Evolutionary conservation across 2,113 vertebrate genomes (phyloP).

Genomic region (Thamnaconus septentrionalis): DNA sequence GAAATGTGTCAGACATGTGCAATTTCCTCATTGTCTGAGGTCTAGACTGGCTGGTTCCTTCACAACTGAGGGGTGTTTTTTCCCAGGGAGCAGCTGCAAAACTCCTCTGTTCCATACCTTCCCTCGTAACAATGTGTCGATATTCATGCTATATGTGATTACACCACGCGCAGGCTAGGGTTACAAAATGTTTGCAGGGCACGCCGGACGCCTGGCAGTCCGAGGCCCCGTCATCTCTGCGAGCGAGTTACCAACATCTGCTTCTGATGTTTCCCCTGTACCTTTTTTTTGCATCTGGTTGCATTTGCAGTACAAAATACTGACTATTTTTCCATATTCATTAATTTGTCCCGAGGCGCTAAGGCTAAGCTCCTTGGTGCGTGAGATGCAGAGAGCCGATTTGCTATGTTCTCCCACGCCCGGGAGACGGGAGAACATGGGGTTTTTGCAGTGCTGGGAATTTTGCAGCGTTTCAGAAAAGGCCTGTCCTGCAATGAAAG

Average conservation of each 20-base stretch:
- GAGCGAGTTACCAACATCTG: constrained; percentile 81
- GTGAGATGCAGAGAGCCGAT: constrained; percentile 68
- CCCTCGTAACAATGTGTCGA: constrained; percentile 56
- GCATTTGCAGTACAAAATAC: constrained; percentile 89
- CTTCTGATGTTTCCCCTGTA: constrained; percentile 81
- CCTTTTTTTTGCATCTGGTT: constrained; percentile 89
- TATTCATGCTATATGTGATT: constrained; percentile 58
- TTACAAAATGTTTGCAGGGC: constrained; percentile 68
- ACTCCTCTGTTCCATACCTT: constrained; percentile 31
- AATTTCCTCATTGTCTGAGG: constrained; percentile 54
- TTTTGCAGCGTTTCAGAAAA: no score
- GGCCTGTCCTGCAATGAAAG: no score
- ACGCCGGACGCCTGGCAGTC: constrained; percentile 42
- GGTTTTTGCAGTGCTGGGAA: no score
- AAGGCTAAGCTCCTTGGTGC: constrained; percentile 72
- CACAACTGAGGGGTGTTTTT: constrained; percentile 27
- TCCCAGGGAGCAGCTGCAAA: constrained; percentile 65
- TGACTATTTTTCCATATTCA: constrained; percentile 92
- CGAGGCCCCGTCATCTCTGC: constrained; percentile 53
- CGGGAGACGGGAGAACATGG: constrained; percentile 34
- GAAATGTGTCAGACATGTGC: constrained; percentile 56
- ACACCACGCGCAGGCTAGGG: constrained; percentile 44
- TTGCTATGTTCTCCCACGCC: constrained; percentile 80
- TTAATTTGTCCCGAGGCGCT: constrained; percentile 91
- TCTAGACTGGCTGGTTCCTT: constrained; percentile 47